These are phyloP conservation scores for Hippolais icterina DNA, from an alignment of 2,113 vertebrate genomes.

Conservation along the genomic window DNA sequence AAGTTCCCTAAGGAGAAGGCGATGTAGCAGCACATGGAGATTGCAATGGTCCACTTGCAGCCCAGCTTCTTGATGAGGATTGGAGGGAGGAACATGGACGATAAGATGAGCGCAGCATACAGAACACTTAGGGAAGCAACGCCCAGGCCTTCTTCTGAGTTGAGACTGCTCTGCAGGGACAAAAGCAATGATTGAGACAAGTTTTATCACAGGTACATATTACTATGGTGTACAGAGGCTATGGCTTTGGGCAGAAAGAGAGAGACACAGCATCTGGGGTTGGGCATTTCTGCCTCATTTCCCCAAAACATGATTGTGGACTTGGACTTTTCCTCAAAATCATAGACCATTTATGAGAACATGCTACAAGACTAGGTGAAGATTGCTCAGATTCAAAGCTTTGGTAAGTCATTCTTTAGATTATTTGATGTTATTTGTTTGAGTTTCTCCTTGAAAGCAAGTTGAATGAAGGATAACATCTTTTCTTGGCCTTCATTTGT, in stretches of 20 bases:
- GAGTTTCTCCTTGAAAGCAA: background rate
- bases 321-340: background rate
- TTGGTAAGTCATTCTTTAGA: background rate
- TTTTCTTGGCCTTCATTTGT: background rate
- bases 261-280: background rate
- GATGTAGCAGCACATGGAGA: slow-evolving; percentile 90
- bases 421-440: background rate
- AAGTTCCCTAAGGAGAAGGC: slow-evolving; percentile 91
- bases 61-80: slow-evolving; percentile 89
- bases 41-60: slow-evolving; percentile 93
- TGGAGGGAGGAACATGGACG: slow-evolving; percentile 92
- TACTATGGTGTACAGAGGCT: background rate
- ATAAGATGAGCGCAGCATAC: slow-evolving; percentile 87
- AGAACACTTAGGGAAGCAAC: slow-evolving; percentile 88
- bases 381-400: background rate
- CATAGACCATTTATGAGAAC: background rate
- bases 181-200: background rate
- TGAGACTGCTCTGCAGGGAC: slow-evolving; percentile 88
- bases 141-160: slow-evolving; percentile 86
- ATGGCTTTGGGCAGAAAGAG: background rate
- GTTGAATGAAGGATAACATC: background rate
- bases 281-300: background rate
- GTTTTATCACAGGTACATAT: background rate
- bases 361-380: background rate
- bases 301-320: background rate